Conservation (phyloP, 2,797 vertebrate species). For the Esox masquinongy region DNA sequence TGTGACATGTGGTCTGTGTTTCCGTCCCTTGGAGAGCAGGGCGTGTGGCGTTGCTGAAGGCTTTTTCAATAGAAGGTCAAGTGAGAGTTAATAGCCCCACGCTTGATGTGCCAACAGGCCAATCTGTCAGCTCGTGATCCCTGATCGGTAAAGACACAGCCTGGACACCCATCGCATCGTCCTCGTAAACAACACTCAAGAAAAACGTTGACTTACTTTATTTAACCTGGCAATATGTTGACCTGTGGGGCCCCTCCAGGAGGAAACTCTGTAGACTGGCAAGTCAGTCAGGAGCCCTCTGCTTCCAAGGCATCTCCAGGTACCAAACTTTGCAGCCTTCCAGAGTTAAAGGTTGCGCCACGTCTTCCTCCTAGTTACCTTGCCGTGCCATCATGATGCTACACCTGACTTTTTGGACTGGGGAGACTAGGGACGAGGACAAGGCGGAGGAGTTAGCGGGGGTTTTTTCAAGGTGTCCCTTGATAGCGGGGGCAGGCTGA, state of each 20-base stretch:
- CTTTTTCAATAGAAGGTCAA: slow-evolving; percentile 58
- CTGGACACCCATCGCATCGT: background rate
- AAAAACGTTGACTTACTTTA: background rate
- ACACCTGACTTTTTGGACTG: too few species aligned
- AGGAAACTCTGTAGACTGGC: too few species aligned
- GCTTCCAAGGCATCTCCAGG: too few species aligned
- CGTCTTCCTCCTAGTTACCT: too few species aligned
- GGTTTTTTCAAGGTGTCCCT: slow-evolving; percentile 53
- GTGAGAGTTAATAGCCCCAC: slow-evolving; percentile 43
- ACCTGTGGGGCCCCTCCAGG: background rate
- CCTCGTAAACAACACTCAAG: background rate
- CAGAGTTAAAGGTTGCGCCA: too few species aligned
- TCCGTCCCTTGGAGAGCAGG: slow-evolving; percentile 43
- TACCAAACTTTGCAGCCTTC: too few species aligned
- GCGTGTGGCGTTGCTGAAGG: slow-evolving; percentile 42
- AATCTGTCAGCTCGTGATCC: slow-evolving; percentile 44
- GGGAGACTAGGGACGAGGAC: slow-evolving; percentile 17
- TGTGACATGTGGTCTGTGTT: background rate
- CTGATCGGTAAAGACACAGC: slow-evolving; percentile 39
- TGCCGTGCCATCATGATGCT: too few species aligned
- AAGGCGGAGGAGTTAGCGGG: slow-evolving; percentile 13
- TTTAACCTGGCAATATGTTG: background rate
- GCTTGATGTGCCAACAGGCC: slow-evolving; percentile 46
- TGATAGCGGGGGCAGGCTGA: slow-evolving; percentile 49
- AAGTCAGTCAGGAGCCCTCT: too few species aligned